These are phyloP conservation scores for Sinohyriopsis cumingii DNA, from an alignment of 2,888 invertebrate genomes.

Conservation along the genomic window DNA sequence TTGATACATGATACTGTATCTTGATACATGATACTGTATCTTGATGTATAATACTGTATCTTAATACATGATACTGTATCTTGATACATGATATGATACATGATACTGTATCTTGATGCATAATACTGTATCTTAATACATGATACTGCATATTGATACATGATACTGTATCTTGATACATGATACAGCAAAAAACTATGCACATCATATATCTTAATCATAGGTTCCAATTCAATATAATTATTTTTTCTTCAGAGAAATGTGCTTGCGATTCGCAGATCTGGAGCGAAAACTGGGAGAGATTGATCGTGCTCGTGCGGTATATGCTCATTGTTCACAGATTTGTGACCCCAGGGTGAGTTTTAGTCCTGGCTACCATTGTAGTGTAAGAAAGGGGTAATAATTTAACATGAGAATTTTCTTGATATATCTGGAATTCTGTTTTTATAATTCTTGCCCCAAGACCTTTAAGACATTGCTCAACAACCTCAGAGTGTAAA, in stretches of 20 bases:
- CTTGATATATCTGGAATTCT: not conserved
- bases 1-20: too few relatives aligned
- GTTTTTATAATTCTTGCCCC: not conserved
- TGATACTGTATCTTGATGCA: too few relatives aligned
- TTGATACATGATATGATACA: too few relatives aligned
- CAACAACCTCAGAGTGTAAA: too few relatives aligned
- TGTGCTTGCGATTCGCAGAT: conserved; percentile 97
- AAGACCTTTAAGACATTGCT: not conserved
- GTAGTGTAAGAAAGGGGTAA: not conserved
- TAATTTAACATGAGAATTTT: not conserved
- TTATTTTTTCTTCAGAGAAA: conserved; percentile 78
- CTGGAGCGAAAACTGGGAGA: conserved; percentile 99
- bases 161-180: too few relatives aligned
- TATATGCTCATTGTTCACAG: conserved; percentile 98
- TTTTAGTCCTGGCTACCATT: not conserved
- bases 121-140: too few relatives aligned
- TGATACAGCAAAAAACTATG: too few relatives aligned
- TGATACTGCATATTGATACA: too few relatives aligned
- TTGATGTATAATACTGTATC: too few relatives aligned
- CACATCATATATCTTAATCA: too few relatives aligned
- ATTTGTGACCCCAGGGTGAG: conserved; percentile 97
- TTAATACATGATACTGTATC: too few relatives aligned
- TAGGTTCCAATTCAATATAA: not conserved
- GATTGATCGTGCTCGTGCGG: conserved; percentile 96
- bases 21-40: too few relatives aligned